Conservation (phyloP, 2,113 vertebrate species). For the Nerophis lumbriciformis region DNA sequence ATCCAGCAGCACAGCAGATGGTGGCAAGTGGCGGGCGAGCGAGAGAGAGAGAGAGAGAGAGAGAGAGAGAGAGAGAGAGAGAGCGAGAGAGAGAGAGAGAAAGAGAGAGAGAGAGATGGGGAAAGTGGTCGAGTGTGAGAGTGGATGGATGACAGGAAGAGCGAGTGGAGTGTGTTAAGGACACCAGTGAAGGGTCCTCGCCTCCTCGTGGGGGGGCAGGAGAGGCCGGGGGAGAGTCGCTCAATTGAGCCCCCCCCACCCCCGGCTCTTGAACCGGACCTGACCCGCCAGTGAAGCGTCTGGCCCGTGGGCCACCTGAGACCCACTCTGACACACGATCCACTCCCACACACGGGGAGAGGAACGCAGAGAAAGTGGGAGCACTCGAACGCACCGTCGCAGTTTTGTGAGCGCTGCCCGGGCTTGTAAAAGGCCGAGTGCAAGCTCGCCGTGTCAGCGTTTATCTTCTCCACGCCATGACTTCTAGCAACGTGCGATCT, state of each 20-base stretch:
- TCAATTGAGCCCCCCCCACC: constrained; percentile 31
- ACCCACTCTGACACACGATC: constrained; percentile 69
- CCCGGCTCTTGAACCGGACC: constrained; percentile 60
- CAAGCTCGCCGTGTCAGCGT: no score
- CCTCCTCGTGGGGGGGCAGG: constrained; percentile 39
- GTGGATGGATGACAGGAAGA: constrained; percentile 29
- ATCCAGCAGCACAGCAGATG: no score
- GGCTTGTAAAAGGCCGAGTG: neutral
- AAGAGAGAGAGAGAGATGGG: constrained; percentile 5
- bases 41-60: neutral
- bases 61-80: constrained; percentile 8
- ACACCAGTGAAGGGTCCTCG: constrained; percentile 55
- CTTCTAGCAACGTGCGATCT: no score
- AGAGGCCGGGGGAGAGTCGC: constrained; percentile 31
- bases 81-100: neutral
- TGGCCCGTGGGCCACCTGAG: constrained; percentile 69
- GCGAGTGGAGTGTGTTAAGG: constrained; percentile 45
- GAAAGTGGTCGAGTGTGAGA: neutral
- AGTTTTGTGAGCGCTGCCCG: constrained; percentile 12
- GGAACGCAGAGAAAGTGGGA: constrained; percentile 40
- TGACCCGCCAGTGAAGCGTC: constrained; percentile 54
- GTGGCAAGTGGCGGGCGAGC: no score
- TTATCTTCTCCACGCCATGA: no score
- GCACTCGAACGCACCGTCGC: constrained; percentile 2
- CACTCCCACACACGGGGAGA: constrained; percentile 64